phyloP scores from a whole-genome alignment of 64 coral and sea anemone species.

The Hydrozoanthus tunicans region DNA sequence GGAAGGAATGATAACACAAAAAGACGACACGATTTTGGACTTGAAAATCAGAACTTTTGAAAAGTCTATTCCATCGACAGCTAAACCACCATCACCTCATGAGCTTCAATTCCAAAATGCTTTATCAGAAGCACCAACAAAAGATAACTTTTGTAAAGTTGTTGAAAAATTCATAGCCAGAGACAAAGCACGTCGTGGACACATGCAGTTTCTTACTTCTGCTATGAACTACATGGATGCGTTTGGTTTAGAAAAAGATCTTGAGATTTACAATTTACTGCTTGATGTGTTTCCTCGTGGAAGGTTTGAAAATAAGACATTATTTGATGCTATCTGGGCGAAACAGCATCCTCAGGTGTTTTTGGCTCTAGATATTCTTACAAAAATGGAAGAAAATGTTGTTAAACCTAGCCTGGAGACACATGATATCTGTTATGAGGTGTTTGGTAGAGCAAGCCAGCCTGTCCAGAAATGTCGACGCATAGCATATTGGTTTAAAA shows the following conservation, averaged over 20 bases:
- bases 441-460: constrained; percentile 94
- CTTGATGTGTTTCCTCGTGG: constrained; percentile 89
- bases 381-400: constrained; percentile 95
- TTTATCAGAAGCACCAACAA: constrained; percentile 50
- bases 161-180: constrained; percentile 68
- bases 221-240: constrained; percentile 77
- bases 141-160: constrained; percentile 73
- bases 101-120: constrained; percentile 75
- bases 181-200: constrained; percentile 69
- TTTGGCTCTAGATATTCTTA: constrained; percentile 87
- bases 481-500: constrained; percentile 92
- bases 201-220: constrained; percentile 84
- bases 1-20: constrained; percentile 35
- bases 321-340: constrained; percentile 99
- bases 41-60: constrained; percentile 45
- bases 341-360: constrained; percentile 88
- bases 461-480: constrained; percentile 87
- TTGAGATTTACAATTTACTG: constrained; percentile 82
- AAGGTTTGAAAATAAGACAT: constrained; percentile 84
- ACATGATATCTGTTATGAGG: constrained; percentile 89
- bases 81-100: constrained; percentile 53
- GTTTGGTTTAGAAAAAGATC: constrained; percentile 82
- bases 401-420: constrained; percentile 79
- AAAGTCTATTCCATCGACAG: background rate
- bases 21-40: constrained; percentile 44